A percentile compares a stretch with the other conserved stretches of the same genome.
These are phyloP conservation scores for Pseudochirops corinnae DNA, from an alignment of 2,797 vertebrate genomes.

Conservation along the genomic window DNA sequence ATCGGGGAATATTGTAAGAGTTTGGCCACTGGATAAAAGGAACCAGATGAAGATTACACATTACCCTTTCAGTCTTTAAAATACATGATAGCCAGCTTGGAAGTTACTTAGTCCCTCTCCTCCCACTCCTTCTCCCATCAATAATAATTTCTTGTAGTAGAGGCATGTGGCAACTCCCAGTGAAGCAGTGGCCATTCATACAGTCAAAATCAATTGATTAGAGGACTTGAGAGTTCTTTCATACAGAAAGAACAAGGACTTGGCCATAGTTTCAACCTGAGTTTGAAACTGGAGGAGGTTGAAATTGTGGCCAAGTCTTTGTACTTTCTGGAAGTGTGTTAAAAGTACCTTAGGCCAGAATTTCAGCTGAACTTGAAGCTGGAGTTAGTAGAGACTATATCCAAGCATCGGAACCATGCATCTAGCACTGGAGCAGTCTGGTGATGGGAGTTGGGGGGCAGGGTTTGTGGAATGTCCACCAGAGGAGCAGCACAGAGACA, in stretches of 20 bases:
- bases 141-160: not conserved
- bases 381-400: not conserved
- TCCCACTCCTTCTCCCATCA: not conserved
- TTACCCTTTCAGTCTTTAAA: not conserved
- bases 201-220: not conserved
- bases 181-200: not conserved
- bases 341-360: not conserved
- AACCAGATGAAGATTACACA: not conserved
- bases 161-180: not conserved
- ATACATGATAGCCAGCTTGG: not conserved
- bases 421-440: not conserved
- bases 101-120: not conserved
- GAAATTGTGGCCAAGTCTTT: not conserved
- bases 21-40: not conserved
- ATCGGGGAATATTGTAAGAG: not conserved
- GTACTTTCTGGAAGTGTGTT: not conserved
- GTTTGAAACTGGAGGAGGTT: not conserved
- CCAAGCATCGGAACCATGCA: not conserved
- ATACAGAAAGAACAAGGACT: not conserved
- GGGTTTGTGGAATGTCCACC: not conserved
- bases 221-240: not conserved
- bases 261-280: not conserved
- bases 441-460: rapidly evolving
- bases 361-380: not conserved
- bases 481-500: not conserved